Evolutionary conservation across 2,888 invertebrate species (phyloP).

Genomic region (Colletes collaris): DNA sequence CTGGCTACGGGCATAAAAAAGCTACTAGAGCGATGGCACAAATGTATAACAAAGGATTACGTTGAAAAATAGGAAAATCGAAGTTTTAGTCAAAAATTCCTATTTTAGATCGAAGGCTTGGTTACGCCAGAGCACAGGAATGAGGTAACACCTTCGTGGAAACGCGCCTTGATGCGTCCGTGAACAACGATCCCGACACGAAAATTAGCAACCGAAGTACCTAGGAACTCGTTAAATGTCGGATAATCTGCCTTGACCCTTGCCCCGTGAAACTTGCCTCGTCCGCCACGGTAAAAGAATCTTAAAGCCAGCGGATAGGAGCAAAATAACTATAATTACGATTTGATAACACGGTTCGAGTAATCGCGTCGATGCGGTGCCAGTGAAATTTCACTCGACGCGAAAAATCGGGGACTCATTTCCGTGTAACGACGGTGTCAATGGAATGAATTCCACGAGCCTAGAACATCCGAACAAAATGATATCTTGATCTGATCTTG

Average conservation of each 20-base stretch:
- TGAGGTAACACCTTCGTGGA: constrained; percentile 4
- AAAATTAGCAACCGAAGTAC: constrained; percentile 69
- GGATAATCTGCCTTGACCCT: constrained; percentile 77
- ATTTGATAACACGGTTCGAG: constrained; percentile 23
- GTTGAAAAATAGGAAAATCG: too few species aligned
- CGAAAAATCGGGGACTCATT: background rate
- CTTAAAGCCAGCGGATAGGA: constrained; percentile 24
- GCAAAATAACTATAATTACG: constrained; percentile 35
- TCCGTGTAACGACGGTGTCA: constrained; percentile 10
- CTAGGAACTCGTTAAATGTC: constrained; percentile 69
- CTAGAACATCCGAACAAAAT: too few species aligned
- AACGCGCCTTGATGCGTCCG: constrained; percentile 14
- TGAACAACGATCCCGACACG: constrained; percentile 68
- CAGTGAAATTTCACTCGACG: background rate
- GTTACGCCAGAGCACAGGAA: too few species aligned
- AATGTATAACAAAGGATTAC: too few species aligned
- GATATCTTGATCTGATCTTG: too few species aligned
- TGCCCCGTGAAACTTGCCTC: constrained; percentile 65
- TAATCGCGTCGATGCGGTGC: constrained; percentile 5
- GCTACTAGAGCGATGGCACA: too few species aligned
- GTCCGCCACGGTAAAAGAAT: constrained; percentile 42
- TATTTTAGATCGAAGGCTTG: too few species aligned
- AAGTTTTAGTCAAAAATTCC: too few species aligned
- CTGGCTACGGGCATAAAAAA: too few species aligned
- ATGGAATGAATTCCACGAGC: background rate